Conservation (phyloP, 2,797 vertebrate species). For the Zalophus californianus region DNA sequence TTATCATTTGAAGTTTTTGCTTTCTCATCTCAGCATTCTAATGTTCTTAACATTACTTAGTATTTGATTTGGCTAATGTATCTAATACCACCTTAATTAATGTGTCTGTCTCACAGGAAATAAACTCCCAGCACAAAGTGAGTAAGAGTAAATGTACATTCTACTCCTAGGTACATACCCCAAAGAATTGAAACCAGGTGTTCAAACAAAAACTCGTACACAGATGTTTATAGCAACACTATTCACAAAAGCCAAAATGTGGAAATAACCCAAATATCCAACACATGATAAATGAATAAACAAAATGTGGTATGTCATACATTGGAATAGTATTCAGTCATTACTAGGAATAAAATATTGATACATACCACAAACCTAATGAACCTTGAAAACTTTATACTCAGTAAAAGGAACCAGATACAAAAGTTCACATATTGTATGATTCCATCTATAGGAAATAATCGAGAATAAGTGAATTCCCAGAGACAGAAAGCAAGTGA, state of each 20-base stretch:
- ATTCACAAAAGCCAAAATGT: not conserved
- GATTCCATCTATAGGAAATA: not conserved
- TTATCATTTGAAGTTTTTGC: slow-evolving; percentile 49
- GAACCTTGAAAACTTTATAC: not conserved
- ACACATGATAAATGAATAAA: not conserved
- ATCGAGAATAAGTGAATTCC: not conserved
- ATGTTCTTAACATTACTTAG: slow-evolving; percentile 7
- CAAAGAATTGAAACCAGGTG: not conserved
- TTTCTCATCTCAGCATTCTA: not conserved
- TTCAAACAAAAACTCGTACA: not conserved
- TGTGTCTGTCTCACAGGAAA: not conserved
- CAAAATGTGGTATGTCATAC: not conserved
- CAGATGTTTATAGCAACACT: not conserved
- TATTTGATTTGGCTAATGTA: not conserved
- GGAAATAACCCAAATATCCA: not conserved
- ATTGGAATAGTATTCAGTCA: not conserved
- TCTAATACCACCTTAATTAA: not conserved
- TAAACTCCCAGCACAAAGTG: not conserved
- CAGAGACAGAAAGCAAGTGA: not conserved
- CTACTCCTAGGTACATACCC: not conserved
- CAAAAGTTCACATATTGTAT: not conserved
- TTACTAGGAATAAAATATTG: not conserved
- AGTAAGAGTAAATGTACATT: slow-evolving; percentile 6
- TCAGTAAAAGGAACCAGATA: not conserved
- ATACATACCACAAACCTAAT: not conserved